A percentile compares a stretch with the other conserved stretches of the same genome.
phyloP scores from a whole-genome alignment of 1,140 invertebrate species.

The Ceratosolen fusciceps region DNA sequence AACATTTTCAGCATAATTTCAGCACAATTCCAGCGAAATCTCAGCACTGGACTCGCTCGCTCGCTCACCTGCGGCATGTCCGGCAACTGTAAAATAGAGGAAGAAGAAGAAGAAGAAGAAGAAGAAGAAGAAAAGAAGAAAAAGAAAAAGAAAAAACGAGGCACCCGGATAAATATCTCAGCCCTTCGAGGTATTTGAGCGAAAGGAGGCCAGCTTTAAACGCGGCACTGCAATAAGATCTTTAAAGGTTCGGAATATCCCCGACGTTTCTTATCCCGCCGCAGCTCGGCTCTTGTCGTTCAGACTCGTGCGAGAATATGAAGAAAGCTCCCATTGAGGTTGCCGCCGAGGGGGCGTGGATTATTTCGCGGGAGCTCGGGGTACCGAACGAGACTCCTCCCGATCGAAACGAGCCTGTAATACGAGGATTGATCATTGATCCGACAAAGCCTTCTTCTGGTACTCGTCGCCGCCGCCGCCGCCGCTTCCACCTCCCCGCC shows the following conservation, averaged over 20 bases:
- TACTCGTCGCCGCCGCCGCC: not conserved
- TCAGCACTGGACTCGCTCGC: too few species aligned
- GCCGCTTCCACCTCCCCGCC: too few species aligned
- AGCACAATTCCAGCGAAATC: too few species aligned
- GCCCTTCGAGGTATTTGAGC: not conserved
- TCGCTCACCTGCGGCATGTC: too few species aligned
- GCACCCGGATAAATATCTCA: too few species aligned
- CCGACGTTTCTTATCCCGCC: not conserved
- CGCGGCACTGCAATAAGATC: slow-evolving; percentile 2
- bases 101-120: too few species aligned
- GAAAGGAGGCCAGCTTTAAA: slow-evolving; percentile 23
- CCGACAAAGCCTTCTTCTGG: not conserved
- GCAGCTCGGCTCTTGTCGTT: not conserved
- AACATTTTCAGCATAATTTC: too few species aligned
- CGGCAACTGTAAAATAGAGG: too few species aligned
- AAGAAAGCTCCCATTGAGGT: not conserved
- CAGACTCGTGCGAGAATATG: not conserved
- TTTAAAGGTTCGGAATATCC: slow-evolving; percentile 10
- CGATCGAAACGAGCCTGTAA: not conserved
- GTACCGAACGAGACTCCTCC: not conserved
- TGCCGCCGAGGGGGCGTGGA: not conserved
- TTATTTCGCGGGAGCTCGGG: not conserved
- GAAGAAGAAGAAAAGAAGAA: too few species aligned
- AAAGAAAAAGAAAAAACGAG: too few species aligned
- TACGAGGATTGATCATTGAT: not conserved